Conservation (phyloP, 2,888 invertebrate genomes). For the Leptura quadrifasciata region DNA sequence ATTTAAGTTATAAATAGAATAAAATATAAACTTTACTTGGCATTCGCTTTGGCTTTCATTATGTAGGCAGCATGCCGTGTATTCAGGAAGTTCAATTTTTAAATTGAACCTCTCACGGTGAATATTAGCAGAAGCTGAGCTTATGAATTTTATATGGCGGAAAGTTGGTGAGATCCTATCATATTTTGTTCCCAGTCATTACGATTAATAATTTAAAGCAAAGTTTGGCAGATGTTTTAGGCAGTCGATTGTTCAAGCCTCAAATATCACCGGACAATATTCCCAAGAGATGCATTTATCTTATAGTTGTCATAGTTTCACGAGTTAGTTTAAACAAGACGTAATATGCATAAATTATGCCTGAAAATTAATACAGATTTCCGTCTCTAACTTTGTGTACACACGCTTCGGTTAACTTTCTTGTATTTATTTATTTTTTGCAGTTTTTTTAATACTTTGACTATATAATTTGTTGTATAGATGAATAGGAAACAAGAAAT, state of each 20-base stretch:
- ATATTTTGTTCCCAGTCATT: slow-evolving; percentile 41
- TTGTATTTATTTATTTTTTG: too few species aligned
- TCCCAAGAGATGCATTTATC: slow-evolving; percentile 29
- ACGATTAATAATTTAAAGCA: slow-evolving; percentile 45
- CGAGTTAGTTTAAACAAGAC: slow-evolving; percentile 18
- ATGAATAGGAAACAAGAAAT: too few species aligned
- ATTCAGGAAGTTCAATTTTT: slow-evolving; percentile 27
- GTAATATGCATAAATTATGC: slow-evolving; percentile 15
- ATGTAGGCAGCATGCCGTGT: neutral
- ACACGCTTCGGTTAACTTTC: too few species aligned
- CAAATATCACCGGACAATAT: slow-evolving; percentile 33
- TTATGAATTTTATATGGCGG: slow-evolving; percentile 45
- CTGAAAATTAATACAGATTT: slow-evolving; percentile 2
- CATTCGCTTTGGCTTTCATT: neutral
- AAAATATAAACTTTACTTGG: neutral
- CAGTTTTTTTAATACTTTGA: too few species aligned
- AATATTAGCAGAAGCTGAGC: slow-evolving; percentile 40
- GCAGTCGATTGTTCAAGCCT: slow-evolving; percentile 36
- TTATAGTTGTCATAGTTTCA: slow-evolving; percentile 22
- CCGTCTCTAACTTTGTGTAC: neutral
- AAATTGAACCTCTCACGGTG: slow-evolving; percentile 24
- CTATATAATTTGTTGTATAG: too few species aligned
- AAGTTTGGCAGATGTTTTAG: slow-evolving; percentile 42
- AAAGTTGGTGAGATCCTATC: slow-evolving; percentile 44
- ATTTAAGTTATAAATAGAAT: neutral